These are phyloP conservation scores for Tonatia bakeri DNA, from an alignment of 2,113 vertebrate genomes.

Conservation along the genomic window DNA sequence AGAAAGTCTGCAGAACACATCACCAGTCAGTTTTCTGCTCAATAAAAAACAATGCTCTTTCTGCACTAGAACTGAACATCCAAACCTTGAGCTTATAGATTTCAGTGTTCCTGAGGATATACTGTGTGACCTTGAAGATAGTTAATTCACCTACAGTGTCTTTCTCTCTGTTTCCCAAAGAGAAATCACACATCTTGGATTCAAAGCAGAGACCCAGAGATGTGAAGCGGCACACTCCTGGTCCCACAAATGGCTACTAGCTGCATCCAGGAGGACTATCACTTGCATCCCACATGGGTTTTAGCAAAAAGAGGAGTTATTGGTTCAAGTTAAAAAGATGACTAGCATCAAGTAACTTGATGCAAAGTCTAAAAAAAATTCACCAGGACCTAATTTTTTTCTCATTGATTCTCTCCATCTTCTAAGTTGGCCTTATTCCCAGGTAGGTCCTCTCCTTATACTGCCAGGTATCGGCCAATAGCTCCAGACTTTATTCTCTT, in stretches of 20 bases:
- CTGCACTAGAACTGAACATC: constrained; percentile 2
- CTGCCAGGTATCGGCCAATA: background rate
- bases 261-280: background rate
- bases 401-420: background rate
- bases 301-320: background rate
- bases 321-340: background rate
- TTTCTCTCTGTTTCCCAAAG: background rate
- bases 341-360: background rate
- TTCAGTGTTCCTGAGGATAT: background rate
- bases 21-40: constrained; percentile 37
- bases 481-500: background rate
- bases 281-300: background rate
- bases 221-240: background rate
- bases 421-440: background rate
- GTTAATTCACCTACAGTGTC: background rate
- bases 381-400: background rate
- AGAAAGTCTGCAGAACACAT: constrained; percentile 43
- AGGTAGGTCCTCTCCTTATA: background rate
- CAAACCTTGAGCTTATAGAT: background rate
- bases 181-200: background rate
- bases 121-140: background rate
- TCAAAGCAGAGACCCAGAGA: background rate
- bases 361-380: background rate
- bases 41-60: constrained; percentile 25
- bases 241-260: background rate